phyloP scores from a whole-genome alignment of 2,797 vertebrate species.

The Malurus splendens region DNA sequence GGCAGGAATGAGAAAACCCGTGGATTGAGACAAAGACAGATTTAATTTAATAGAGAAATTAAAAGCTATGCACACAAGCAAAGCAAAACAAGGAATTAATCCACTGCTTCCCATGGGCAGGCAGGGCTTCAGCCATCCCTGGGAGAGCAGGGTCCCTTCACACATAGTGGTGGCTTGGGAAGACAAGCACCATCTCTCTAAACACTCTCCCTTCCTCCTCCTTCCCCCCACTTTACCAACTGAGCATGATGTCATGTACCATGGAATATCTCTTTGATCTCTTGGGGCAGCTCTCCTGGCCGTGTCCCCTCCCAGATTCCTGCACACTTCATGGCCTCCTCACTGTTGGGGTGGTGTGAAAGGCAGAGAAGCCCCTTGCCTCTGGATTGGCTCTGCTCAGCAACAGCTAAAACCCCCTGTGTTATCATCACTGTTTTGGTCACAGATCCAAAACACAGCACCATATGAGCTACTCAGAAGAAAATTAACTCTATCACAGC shows the following conservation, averaged over 20 bases:
- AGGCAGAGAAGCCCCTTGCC: neutral
- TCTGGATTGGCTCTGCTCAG: rapidly evolving
- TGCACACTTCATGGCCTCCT: no score
- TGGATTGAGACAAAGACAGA: neutral
- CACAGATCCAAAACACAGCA: neutral
- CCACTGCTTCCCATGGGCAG: neutral
- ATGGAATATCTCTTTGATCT: neutral
- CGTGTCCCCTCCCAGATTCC: neutral
- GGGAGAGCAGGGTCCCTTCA: neutral
- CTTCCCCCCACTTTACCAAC: neutral
- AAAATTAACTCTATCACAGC: neutral
- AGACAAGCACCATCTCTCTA: rapidly evolving
- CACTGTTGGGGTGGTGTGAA: rapidly evolving
- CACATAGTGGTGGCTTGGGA: neutral
- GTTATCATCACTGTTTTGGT: neutral
- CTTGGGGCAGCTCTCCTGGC: neutral
- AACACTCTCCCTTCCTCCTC: neutral
- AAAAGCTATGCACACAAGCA: rapidly evolving
- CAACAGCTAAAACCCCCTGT: neutral
- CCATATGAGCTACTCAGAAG: neutral
- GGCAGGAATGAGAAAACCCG: neutral
- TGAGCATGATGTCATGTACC: neutral
- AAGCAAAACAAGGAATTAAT: neutral
- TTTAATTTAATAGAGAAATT: neutral
- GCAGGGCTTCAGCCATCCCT: neutral